These are phyloP conservation scores for Intellagama lesueurii DNA, from an alignment of 2,797 vertebrate genomes.

Conservation along the genomic window DNA sequence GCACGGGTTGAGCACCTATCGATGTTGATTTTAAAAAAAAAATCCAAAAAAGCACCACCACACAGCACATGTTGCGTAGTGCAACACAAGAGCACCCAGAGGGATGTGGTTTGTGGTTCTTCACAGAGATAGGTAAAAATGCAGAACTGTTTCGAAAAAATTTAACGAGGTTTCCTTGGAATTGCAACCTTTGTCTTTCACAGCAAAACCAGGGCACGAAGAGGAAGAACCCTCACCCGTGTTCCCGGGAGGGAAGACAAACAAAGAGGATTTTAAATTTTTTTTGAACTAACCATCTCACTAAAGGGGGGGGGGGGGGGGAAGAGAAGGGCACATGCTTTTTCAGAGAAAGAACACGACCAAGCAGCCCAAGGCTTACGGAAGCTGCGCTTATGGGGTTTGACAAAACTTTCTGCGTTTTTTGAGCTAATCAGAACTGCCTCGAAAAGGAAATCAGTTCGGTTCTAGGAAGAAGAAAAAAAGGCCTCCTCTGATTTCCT, in stretches of 20 bases:
- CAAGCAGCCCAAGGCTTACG: too few relatives aligned
- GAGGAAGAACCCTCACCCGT: too few relatives aligned
- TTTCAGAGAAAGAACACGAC: not conserved
- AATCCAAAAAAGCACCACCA: too few relatives aligned
- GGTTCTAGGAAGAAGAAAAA: constrained; percentile 13
- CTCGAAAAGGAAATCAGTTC: not conserved
- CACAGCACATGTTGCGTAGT: not conserved
- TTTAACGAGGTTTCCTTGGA: not conserved
- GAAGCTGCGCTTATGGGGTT: not conserved
- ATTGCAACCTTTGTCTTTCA: not conserved
- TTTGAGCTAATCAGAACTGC: not conserved
- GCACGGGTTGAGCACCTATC: not conserved
- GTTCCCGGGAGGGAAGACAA: not conserved
- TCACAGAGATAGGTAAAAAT: not conserved
- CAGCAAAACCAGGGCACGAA: not conserved
- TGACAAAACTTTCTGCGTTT: not conserved
- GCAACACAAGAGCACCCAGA: too few relatives aligned
- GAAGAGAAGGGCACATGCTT: not conserved
- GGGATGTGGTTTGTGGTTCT: constrained; percentile 11
- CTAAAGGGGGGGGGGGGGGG: not conserved
- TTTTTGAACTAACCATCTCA: not conserved
- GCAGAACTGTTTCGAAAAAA: not conserved
- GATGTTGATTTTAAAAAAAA: not conserved
- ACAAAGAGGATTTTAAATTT: too few relatives aligned
- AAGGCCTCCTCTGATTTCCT: not conserved